Evolutionary conservation across 2,888 invertebrate species (phyloP).

Genomic region (Adela reaumurella): DNA sequence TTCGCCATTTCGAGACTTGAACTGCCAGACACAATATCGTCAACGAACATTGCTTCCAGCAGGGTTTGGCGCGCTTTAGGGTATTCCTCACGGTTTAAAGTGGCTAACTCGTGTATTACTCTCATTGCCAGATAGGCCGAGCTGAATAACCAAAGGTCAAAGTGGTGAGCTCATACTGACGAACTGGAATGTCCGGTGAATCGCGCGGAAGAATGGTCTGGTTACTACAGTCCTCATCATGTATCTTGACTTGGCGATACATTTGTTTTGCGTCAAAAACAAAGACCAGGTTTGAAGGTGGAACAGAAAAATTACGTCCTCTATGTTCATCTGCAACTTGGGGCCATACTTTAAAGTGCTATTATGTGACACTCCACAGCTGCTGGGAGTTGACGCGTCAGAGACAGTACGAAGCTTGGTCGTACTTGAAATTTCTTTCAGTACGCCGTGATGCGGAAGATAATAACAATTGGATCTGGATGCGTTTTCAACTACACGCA

Average conservation of each 20-base stretch:
- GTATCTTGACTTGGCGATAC: slow-evolving; percentile 12
- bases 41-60: slow-evolving; percentile 6
- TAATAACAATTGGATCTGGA: background rate
- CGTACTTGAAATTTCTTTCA: slow-evolving; percentile 6
- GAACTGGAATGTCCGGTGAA: slow-evolving; percentile 9
- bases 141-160: slow-evolving; percentile 13
- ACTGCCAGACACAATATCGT: slow-evolving; percentile 7
- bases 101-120: slow-evolving; percentile 7
- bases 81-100: slow-evolving; percentile 7
- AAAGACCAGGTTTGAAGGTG: slow-evolving; percentile 11
- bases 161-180: slow-evolving; percentile 11
- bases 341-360: slow-evolving; percentile 11
- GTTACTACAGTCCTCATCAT: slow-evolving; percentile 9
- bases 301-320: slow-evolving; percentile 12
- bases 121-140: slow-evolving; percentile 8
- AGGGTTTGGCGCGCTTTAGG: slow-evolving; percentile 3
- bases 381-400: slow-evolving; percentile 4
- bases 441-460: slow-evolving; percentile 9
- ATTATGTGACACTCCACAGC: slow-evolving; percentile 7
- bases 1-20: background rate
- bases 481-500: background rate
- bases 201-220: slow-evolving; percentile 14
- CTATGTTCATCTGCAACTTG: slow-evolving; percentile 12
- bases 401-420: slow-evolving; percentile 9
- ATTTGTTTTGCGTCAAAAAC: slow-evolving; percentile 15